These are phyloP conservation scores for Hoplodrina ambigua DNA, from an alignment of 2,888 invertebrate species.

Conservation along the genomic window DNA sequence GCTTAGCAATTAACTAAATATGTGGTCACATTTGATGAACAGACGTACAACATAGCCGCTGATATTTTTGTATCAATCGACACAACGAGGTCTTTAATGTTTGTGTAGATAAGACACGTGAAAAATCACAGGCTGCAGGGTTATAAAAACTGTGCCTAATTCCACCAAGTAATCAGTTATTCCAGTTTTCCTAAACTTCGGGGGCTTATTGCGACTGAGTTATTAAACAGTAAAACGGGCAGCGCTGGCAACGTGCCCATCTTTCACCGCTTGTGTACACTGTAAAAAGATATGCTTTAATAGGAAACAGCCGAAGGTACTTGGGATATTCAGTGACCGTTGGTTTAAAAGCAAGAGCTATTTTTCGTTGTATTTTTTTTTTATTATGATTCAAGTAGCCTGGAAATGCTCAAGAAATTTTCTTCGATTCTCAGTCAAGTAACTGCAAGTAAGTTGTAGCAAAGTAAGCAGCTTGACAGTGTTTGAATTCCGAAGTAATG, in stretches of 20 bases:
- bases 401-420: conserved; percentile 2
- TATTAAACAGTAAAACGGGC: conserved; percentile 54
- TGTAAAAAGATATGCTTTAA: conserved; percentile 53
- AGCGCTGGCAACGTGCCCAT: conserved; percentile 57
- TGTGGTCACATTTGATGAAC: too few relatives aligned
- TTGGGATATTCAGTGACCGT: conserved; percentile 31
- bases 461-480: too few relatives aligned
- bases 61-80: not conserved
- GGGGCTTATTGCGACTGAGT: conserved; percentile 53
- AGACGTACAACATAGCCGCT: too few relatives aligned
- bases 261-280: conserved; percentile 34
- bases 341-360: conserved; percentile 32
- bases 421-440: not conserved
- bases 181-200: conserved; percentile 39
- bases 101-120: not conserved
- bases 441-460: not conserved
- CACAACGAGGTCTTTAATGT: not conserved
- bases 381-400: not conserved
- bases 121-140: not conserved
- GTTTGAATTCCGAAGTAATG: too few relatives aligned
- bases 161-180: conserved; percentile 50
- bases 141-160: conserved; percentile 34
- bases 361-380: conserved; percentile 11
- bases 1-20: too few relatives aligned
- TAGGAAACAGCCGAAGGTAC: conserved; percentile 34